A percentile compares a stretch with the other conserved stretches of the same genome.
phyloP scores from a whole-genome alignment of 2,797 vertebrate species.

The Hoplostethus mediterraneus region DNA sequence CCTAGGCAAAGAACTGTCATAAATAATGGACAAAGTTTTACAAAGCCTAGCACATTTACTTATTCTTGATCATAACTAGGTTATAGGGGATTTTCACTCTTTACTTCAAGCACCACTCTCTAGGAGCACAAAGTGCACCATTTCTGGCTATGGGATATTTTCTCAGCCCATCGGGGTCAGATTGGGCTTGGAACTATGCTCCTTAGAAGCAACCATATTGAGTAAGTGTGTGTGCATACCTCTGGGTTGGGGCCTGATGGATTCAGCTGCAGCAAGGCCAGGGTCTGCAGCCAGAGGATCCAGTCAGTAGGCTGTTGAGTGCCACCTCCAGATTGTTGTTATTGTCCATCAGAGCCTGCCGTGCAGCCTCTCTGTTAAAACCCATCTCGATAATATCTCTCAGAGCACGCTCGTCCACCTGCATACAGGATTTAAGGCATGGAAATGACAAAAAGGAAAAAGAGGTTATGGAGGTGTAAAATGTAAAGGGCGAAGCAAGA shows the following conservation, averaged over 20 bases:
- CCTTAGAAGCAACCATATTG: background rate
- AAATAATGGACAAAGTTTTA: no score
- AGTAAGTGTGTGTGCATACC: conserved; percentile 77
- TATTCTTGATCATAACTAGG: background rate
- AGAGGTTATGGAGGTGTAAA: background rate
- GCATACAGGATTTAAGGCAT: conserved; percentile 35
- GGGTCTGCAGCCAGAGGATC: conserved; percentile 85
- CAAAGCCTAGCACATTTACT: no score
- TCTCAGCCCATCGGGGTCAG: background rate
- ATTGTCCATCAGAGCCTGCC: conserved; percentile 96
- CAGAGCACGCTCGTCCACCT: conserved; percentile 97
- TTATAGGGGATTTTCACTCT: background rate
- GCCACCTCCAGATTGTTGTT: conserved; percentile 96
- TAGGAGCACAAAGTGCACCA: background rate
- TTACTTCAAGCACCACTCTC: background rate
- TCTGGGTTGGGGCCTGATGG: conserved; percentile 86
- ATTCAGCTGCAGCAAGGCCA: conserved; percentile 78
- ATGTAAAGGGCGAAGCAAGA: background rate
- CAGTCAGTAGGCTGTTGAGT: conserved; percentile 92
- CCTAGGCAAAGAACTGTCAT: background rate
- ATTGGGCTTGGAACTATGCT: background rate
- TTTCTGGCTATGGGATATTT: background rate
- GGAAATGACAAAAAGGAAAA: background rate
- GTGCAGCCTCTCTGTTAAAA: conserved; percentile 94
- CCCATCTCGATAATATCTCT: conserved; percentile 99